Evolutionary conservation across 2,888 invertebrate genomes (phyloP).

Genomic region (Andrena trimmerana): DNA sequence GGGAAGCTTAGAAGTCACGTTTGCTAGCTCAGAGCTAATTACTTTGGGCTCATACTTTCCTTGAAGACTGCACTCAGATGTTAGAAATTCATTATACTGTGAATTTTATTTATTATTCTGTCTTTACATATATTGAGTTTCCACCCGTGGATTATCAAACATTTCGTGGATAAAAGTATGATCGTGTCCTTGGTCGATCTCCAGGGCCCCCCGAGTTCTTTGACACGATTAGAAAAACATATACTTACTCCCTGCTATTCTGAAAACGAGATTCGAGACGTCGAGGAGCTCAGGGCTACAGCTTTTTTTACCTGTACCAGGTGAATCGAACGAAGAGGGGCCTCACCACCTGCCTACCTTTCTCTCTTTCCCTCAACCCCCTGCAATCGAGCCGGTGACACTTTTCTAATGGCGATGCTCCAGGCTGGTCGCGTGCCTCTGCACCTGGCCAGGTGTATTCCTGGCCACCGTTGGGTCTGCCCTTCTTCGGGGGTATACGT

Average conservation of each 20-base stretch:
- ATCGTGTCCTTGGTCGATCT: constrained; percentile 35
- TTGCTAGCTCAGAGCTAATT: too few species aligned
- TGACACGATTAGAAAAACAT: constrained; percentile 10
- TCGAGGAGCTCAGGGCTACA: neutral
- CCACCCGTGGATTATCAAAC: too few species aligned
- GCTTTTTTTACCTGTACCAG: constrained; percentile 3
- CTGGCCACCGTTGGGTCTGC: constrained; percentile 13
- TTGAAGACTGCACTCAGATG: too few species aligned
- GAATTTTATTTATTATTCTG: too few species aligned
- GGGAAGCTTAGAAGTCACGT: too few species aligned
- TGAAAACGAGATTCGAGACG: neutral
- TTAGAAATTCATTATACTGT: too few species aligned
- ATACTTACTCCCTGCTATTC: neutral
- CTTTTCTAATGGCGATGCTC: constrained; percentile 47
- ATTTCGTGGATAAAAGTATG: neutral
- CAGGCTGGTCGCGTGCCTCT: constrained; percentile 12
- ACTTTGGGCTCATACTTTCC: too few species aligned
- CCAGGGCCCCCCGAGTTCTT: constrained; percentile 15
- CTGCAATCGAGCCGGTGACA: constrained; percentile 32
- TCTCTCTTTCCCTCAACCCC: neutral
- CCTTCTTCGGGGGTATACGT: neutral
- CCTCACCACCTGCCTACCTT: constrained; percentile 41
- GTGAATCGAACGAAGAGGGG: constrained; percentile 1
- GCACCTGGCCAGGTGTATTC: constrained; percentile 23
- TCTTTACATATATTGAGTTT: too few species aligned